Evolutionary conservation across 1,140 invertebrate species (phyloP), one percentile per base, ranked within the genome.

Genomic region (Chelonus insularis): DNA sequence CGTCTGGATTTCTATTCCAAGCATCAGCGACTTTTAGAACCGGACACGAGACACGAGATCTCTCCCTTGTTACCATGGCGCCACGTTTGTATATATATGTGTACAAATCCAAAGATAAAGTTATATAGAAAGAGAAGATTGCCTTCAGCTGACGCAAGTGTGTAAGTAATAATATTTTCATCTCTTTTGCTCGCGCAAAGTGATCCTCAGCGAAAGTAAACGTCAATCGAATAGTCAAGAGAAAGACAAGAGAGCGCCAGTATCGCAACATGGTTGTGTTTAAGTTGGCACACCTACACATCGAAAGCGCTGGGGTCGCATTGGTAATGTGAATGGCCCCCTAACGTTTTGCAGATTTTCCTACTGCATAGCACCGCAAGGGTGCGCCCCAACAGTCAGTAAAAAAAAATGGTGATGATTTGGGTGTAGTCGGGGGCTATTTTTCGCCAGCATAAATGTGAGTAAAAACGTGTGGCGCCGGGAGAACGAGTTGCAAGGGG

Each of bases 371-470:
- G 70, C 64, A 62, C 68, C 72, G 60, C 63, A 6, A 70, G 72
- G 60, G 66, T 54, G 68, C 66, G 72, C 62, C 7, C 29, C 57
- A 37, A 16, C 12, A 65, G 64, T 65, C 64, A 57, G 63, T 18
- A 65, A 67, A 69, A 70, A 74, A 77, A 79, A 76, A 79, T 79
- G 77, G 75, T 77, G 72, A 76, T 75, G 74, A 77, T 76, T 78
- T 78, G 76, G 76, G 76, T 78, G 76, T 78, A 76, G 76, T 78
- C 75, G 72, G 72, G 70, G 52, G 52, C 66, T 68, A 66, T 70
- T 71, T 70, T 74, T 71, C 68, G 67, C 52, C 73, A 66, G 66
- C 56, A 70, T 70, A 69, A 73, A 75, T 73, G 75, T 77, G 75
- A 74, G 72, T 75, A 74, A 37, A 55, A 55, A 55, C 52, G 52